Percentiles rank a stretch among this genome's conserved stretches.
phyloP scores from a whole-genome alignment of 2,888 invertebrate species.

The Tortricodes alternella region DNA sequence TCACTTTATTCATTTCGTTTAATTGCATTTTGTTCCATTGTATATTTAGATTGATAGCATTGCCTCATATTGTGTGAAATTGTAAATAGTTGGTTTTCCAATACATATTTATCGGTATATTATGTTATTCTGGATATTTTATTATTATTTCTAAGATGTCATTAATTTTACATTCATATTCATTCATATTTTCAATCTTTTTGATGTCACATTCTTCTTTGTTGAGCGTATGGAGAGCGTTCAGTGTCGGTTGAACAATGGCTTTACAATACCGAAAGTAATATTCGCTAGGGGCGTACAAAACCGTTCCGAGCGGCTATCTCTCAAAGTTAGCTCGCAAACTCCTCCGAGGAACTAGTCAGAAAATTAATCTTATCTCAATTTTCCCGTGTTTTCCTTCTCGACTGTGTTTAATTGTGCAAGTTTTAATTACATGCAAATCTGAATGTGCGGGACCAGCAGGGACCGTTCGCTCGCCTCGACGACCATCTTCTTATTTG shows the following conservation, averaged over 20 bases:
- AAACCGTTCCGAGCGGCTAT: constrained; percentile 45
- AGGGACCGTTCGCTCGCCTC: constrained; percentile 47
- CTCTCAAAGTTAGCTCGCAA: constrained; percentile 50
- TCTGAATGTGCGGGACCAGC: constrained; percentile 54
- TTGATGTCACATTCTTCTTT: constrained; percentile 1
- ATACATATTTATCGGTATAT: constrained; percentile 7
- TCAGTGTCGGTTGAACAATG: constrained; percentile 8
- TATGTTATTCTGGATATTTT: not conserved
- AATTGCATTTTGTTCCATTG: not conserved
- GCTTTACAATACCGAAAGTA: constrained; percentile 36
- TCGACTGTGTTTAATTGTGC: constrained; percentile 69
- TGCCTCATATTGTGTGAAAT: not conserved
- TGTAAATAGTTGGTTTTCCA: constrained; percentile 3
- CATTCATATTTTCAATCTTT: not conserved
- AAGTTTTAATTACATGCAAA: constrained; percentile 77
- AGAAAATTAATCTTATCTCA: constrained; percentile 76
- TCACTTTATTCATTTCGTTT: not conserved
- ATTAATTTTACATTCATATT: too few relatives aligned
- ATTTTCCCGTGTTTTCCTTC: constrained; percentile 71
- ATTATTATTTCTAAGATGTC: constrained; percentile 1
- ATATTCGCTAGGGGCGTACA: constrained; percentile 42
- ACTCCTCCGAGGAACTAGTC: constrained; percentile 61
- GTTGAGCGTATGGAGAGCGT: not conserved
- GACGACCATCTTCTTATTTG: constrained; percentile 52
- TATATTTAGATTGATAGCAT: not conserved